phyloP scores from a whole-genome alignment of 2,113 vertebrate species.

The Vombatus ursinus region DNA sequence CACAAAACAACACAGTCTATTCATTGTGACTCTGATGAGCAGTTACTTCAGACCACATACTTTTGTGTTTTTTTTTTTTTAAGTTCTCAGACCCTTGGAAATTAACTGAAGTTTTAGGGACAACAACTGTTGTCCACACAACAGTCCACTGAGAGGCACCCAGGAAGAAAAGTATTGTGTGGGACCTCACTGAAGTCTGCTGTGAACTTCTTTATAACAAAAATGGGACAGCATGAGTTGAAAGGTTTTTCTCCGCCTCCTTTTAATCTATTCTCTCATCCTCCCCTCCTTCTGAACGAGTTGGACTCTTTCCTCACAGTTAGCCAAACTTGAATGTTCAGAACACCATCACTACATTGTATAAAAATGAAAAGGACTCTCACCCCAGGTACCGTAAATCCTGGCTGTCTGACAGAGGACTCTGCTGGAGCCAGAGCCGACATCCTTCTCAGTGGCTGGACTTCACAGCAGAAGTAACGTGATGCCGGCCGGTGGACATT shows the following conservation, averaged over 20 bases:
- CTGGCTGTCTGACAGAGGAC: constrained; percentile 60
- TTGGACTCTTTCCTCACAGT: constrained; percentile 15
- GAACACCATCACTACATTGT: neutral
- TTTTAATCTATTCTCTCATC: neutral
- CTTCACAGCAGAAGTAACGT: constrained; percentile 50
- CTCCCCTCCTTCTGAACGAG: constrained; percentile 3
- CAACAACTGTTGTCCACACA: neutral
- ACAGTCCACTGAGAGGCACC: neutral
- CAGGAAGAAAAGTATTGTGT: neutral
- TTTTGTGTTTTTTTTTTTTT: neutral
- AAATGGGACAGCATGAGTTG: neutral
- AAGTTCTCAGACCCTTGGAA: constrained; percentile 38
- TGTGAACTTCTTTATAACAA: neutral
- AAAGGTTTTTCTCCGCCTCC: neutral
- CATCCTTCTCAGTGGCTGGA: constrained; percentile 22
- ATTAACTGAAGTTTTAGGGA: constrained; percentile 32
- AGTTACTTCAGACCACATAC: constrained; percentile 36
- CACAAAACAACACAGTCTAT: neutral
- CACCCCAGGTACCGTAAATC: constrained; percentile 19
- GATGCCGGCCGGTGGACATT: constrained; percentile 51
- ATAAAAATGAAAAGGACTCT: constrained; percentile 36
- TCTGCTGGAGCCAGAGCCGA: constrained; percentile 48
- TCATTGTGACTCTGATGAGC: constrained; percentile 19
- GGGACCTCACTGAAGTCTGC: neutral
- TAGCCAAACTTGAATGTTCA: constrained; percentile 17